Base-by-base conservation (phyloP, 2,888 invertebrate genomes). In the Leuctra nigra region DNA sequence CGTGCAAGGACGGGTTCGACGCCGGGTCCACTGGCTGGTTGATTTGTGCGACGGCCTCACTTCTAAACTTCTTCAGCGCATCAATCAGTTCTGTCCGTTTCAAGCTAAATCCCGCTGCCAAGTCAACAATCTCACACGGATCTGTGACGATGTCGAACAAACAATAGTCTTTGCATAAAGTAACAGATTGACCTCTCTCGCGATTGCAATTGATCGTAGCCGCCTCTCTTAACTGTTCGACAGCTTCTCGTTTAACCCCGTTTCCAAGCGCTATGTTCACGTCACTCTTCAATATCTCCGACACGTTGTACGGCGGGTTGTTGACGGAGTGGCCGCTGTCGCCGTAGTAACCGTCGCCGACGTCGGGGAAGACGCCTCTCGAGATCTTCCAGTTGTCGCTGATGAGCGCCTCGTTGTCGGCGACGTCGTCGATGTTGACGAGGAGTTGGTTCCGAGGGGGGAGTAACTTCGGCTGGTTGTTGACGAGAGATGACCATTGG, bases 281-380 rank as follows among this genome's bases (percentile, higher is more conserved):
- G 2, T 67, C 61, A 53, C 71, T 70, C 20, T 61, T 64, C 48
- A 67, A 48, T n/a, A 71, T 63, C 3, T 57, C 46, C 1, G 66
- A 66, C 0, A 64, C 64, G 57, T 68, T 67, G 61, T 72, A 72
- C 1, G 61, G 53, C 1, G 66, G 66, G 2, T 61, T 13, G n/a
- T 64, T 63, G 4, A 4, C 13, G 3, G 18, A 35, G 1, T 50
- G 36, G 16, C 59, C 54, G 23, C 25, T 25, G 4, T 20, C 56
- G 13, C 59, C 54, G 14, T 14, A 44, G 33, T 53, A 47, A 7
- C 50, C 29, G 53, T 59, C 59, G 38, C 53, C 56, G 2, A 33
- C 56, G 23, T 23, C n/a, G 1, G 22, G 13, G 24, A 24, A 38
- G 4, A 39, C 47, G 3, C 58, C 58, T 7, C 36, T 38, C 24